These are phyloP conservation scores for Aphelocoma californica DNA, from an alignment of 2,797 vertebrate species.

Conservation along the genomic window DNA sequence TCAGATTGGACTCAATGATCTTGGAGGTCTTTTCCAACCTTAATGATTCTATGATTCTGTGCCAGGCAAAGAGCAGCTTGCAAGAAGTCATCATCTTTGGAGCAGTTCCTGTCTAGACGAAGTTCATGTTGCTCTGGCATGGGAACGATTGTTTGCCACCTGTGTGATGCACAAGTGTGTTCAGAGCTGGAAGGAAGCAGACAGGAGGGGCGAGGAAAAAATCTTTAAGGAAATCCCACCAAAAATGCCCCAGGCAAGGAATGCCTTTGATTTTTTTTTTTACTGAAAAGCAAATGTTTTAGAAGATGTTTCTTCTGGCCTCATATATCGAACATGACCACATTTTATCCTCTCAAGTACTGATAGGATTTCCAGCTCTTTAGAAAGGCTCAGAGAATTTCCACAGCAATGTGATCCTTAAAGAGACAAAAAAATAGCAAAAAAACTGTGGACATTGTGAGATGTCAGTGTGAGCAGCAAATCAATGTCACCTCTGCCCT, in stretches of 20 bases:
- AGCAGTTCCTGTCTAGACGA: not conserved
- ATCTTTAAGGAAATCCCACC: not conserved
- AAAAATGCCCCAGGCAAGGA: not conserved
- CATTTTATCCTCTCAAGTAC: not conserved
- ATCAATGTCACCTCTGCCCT: not conserved
- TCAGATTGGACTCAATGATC: not conserved
- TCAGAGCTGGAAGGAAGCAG: not conserved
- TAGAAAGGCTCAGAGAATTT: not conserved
- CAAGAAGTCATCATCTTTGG: not conserved
- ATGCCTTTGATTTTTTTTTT: not conserved
- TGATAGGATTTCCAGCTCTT: not conserved
- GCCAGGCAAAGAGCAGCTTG: not conserved
- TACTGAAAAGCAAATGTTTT: not conserved
- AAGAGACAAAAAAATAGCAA: not conserved
- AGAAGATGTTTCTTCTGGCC: not conserved
- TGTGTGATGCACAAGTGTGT: not conserved
- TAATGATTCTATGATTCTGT: not conserved
- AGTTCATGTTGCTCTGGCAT: not conserved
- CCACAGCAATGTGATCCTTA: not conserved
- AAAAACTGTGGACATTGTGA: not conserved
- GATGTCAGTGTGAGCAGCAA: not conserved
- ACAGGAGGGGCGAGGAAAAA: not conserved
- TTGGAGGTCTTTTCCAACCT: not conserved
- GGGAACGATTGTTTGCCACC: not conserved
- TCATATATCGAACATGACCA: not conserved